Percentiles rank a stretch among this genome's conserved stretches.
phyloP scores from a whole-genome alignment of 2,888 invertebrate genomes.

The Drosophila merina region DNA sequence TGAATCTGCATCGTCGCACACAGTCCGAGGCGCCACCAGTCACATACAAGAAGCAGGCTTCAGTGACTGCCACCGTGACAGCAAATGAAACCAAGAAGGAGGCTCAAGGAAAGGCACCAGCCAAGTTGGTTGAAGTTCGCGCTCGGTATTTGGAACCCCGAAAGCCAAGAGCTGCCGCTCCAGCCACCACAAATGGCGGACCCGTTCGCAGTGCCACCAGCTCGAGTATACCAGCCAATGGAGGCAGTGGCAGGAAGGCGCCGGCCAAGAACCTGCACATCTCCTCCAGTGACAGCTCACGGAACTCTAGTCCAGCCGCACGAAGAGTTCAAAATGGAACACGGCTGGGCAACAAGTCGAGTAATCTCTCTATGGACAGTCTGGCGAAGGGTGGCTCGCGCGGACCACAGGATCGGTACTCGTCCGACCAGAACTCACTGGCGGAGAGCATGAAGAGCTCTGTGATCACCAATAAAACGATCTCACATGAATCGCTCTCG shows the following conservation, averaged over 20 bases:
- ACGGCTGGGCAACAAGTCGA: conserved; percentile 80
- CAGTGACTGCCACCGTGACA: conserved; percentile 6
- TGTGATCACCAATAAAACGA: conserved; percentile 83
- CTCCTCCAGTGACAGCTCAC: conserved; percentile 84
- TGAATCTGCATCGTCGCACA: conserved; percentile 80
- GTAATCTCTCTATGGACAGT: conserved; percentile 83
- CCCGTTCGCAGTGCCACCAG: conserved; percentile 82
- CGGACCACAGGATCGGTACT: conserved; percentile 61
- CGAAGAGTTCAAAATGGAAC: conserved; percentile 62
- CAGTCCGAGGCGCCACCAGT: conserved; percentile 82
- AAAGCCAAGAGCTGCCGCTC: conserved; percentile 63
- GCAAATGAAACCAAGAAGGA: not conserved
- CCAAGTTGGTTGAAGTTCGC: conserved; percentile 82
- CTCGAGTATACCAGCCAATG: conserved; percentile 78
- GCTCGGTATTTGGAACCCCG: conserved; percentile 88
- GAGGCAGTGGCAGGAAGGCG: conserved; percentile 62
- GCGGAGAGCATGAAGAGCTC: conserved; percentile 84
- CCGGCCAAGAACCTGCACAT: conserved; percentile 79
- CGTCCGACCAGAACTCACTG: conserved; percentile 81
- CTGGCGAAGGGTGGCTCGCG: conserved; percentile 69
- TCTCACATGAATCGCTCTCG: conserved; percentile 83
- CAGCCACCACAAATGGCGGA: conserved; percentile 45
- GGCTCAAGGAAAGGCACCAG: conserved; percentile 16
- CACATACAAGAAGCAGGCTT: conserved; percentile 45
- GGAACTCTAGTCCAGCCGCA: conserved; percentile 82